Conservation (phyloP, 2,888 invertebrate genomes). For the Matsumyia berberina region DNA sequence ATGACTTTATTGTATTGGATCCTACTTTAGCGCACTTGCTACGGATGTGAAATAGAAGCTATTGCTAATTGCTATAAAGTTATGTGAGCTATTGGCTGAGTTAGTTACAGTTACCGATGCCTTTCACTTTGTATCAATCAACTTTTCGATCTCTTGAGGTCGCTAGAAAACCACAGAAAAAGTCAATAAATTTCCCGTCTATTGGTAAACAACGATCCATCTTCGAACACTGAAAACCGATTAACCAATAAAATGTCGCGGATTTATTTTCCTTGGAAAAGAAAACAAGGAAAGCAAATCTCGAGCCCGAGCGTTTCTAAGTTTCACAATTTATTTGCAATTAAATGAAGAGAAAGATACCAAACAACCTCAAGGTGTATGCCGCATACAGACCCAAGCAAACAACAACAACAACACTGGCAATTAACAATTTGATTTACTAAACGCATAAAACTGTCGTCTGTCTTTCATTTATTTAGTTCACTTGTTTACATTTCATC, state of each 20-base stretch:
- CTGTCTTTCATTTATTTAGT: constrained; percentile 68
- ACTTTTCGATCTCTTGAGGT: too few relatives aligned
- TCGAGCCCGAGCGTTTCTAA: constrained; percentile 22
- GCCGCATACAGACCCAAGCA: constrained; percentile 12
- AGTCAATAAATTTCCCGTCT: background rate
- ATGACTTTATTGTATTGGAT: too few relatives aligned
- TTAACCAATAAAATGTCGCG: constrained; percentile 1
- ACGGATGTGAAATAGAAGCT: too few relatives aligned
- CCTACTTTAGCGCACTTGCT: too few relatives aligned
- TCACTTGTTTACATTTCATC: constrained; percentile 65
- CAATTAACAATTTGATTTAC: constrained; percentile 82
- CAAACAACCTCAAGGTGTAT: constrained; percentile 40
- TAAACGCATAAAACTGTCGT: constrained; percentile 81
- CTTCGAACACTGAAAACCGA: background rate
- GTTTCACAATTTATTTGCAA: constrained; percentile 50
- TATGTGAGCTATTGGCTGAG: too few relatives aligned
- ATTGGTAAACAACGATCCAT: background rate
- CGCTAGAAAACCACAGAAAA: background rate
- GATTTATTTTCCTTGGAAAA: constrained; percentile 2
- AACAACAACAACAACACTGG: constrained; percentile 44
- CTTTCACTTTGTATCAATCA: too few relatives aligned
- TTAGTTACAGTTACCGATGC: too few relatives aligned
- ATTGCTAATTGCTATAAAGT: too few relatives aligned
- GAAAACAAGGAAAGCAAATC: constrained; percentile 40
- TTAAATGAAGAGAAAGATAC: constrained; percentile 65